Base-by-base conservation (phyloP, 2,888 invertebrate species). In the Pristionchus japonicus region DNA sequence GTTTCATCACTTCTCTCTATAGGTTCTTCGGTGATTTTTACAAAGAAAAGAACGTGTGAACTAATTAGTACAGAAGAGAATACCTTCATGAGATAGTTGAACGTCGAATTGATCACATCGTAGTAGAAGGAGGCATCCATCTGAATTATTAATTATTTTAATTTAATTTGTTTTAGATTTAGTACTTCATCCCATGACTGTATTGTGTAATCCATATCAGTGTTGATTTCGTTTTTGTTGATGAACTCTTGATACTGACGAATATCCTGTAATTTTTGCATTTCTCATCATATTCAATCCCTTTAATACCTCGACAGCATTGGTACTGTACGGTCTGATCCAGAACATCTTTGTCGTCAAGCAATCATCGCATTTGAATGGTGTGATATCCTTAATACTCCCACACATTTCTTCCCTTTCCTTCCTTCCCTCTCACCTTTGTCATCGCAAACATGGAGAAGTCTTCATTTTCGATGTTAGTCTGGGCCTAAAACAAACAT, bases 281-380 rank as follows among this genome's bases (percentile, higher is more conserved):
- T 23, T 57, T 57, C 57, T 57, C n/a, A n/a, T 57, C 23, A 13
- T 9, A 23, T 23, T 11, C 17, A 47, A 3, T 43, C 80, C n/a
- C 15, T 15, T 23, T 34, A 31, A 3, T 17, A 77, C 77, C 47
- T 88, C 67, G 13, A 61, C 67, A 4, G 15, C 89, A 74, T 91
- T 91, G 17, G 90, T 90, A 23, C 86, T 82, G 88, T 91, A 92
- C 2, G 92, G 92, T 70, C 93, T 86, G 64, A 93, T 87, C 93
- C 93, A 93, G 88, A 91, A 91, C 90, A 92, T 90, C 40, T 90
- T 88, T 3, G 92, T 92, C 23, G 90, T 90, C 23, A 88, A 87
- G 87, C 94, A 94, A 61, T 91, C 90, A 67, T 93, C 92, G 88
- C 94, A 94, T 86, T 92, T 92, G 91, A 94, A 93, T 2, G 93